phyloP scores from a whole-genome alignment of 2,888 invertebrate genomes.

The Catonia carolina region DNA sequence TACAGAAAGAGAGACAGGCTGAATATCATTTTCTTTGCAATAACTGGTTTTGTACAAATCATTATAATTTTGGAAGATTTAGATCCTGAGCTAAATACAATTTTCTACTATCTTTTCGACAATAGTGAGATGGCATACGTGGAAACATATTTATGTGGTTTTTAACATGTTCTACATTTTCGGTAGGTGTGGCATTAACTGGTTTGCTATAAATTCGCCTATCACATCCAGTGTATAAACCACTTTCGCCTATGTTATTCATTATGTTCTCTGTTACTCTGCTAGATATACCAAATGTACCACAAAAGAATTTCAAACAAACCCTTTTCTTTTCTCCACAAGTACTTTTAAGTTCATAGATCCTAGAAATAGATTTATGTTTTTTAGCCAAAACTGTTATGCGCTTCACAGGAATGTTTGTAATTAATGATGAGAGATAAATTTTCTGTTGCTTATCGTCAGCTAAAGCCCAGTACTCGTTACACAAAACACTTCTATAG shows the following conservation, averaged over 20 bases:
- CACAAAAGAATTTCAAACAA: slow-evolving; percentile 15
- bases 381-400: slow-evolving; percentile 9
- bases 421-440: slow-evolving; percentile 13
- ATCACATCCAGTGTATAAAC: slow-evolving; percentile 11
- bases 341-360: slow-evolving; percentile 11
- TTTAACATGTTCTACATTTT: slow-evolving; percentile 17
- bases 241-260: slow-evolving; percentile 14
- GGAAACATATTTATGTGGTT: slow-evolving; percentile 23
- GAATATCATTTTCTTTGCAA: slow-evolving; percentile 28
- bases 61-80: slow-evolving; percentile 20
- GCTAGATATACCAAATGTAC: slow-evolving; percentile 9
- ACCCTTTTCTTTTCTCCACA: slow-evolving; percentile 14
- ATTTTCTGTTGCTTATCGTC: slow-evolving; percentile 19
- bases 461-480: slow-evolving; percentile 13
- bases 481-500: slow-evolving; percentile 7
- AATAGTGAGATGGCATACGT: slow-evolving; percentile 22
- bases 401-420: slow-evolving; percentile 8
- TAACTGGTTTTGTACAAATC: slow-evolving; percentile 18
- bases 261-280: slow-evolving; percentile 18
- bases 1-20: slow-evolving; percentile 22
- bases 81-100: slow-evolving; percentile 22
- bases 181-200: slow-evolving; percentile 10
- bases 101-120: slow-evolving; percentile 21
- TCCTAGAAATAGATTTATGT: slow-evolving; percentile 14
- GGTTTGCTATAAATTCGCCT: slow-evolving; percentile 16